phyloP scores from a whole-genome alignment of 2,888 invertebrate species.

The Sarcophaga variegata region DNA sequence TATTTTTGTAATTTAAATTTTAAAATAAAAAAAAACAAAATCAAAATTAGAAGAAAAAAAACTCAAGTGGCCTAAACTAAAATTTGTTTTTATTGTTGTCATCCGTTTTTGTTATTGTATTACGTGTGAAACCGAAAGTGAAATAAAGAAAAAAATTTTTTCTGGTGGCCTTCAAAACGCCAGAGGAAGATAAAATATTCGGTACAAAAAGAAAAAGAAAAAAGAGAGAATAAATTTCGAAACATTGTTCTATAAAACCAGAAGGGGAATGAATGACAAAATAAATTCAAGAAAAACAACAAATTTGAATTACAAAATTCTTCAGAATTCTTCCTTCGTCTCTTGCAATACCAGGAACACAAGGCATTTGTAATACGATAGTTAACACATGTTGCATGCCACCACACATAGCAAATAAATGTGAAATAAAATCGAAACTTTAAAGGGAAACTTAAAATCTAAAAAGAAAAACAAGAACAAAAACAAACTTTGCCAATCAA shows the following conservation, averaged over 20 bases:
- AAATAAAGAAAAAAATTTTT: conserved; percentile 41
- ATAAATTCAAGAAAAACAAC: conserved; percentile 3
- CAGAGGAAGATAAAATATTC: neutral
- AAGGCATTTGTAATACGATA: conserved; percentile 55
- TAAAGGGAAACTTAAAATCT: neutral
- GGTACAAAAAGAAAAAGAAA: neutral
- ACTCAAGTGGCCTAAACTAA: conserved; percentile 40
- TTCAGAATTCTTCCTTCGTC: conserved; percentile 19
- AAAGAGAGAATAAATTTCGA: conserved; percentile 34
- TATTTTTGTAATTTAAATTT: conserved; percentile 42
- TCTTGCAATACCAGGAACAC: too few relatives aligned
- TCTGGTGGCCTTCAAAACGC: conserved; percentile 57
- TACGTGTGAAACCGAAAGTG: conserved; percentile 45
- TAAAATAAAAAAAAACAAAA: neutral
- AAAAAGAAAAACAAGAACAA: conserved; percentile 1
- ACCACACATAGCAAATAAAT: neutral
- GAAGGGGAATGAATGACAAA: conserved; percentile 13
- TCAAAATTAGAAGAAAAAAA: neutral
- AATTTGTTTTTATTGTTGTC: conserved; percentile 8
- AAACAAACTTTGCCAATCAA: neutral
- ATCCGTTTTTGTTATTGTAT: neutral
- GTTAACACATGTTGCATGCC: conserved; percentile 62
- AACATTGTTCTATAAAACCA: conserved; percentile 19
- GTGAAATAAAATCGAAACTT: neutral
- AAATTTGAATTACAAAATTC: conserved; percentile 59